A percentile compares a stretch with the other conserved stretches of the same genome.
Evolutionary conservation across 2,888 invertebrate genomes (phyloP).

Genomic region (Acrocera orbiculus): DNA sequence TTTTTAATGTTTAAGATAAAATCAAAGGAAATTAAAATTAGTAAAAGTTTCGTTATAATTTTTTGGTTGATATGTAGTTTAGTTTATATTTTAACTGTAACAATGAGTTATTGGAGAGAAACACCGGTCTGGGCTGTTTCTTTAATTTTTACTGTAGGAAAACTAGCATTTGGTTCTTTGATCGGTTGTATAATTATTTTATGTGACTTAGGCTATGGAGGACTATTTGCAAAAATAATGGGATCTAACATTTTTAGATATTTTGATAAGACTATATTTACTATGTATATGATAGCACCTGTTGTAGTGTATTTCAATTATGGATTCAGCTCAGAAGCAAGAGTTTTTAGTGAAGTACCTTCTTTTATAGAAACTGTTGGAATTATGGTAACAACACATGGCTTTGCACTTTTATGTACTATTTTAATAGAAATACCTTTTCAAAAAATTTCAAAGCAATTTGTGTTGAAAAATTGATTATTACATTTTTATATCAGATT

Average conservation of each 20-base stretch:
- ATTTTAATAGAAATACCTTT: slow-evolving; percentile 19
- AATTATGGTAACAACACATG: slow-evolving; percentile 15
- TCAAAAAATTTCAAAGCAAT: slow-evolving; percentile 16
- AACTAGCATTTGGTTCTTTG: slow-evolving; percentile 19
- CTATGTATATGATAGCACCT: slow-evolving; percentile 23
- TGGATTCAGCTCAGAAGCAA: slow-evolving; percentile 18
- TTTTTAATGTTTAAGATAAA: too few relatives aligned
- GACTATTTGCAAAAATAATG: slow-evolving; percentile 15
- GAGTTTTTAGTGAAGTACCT: slow-evolving; percentile 18
- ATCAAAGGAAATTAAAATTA: slow-evolving; percentile 7
- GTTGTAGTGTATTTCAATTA: slow-evolving; percentile 17
- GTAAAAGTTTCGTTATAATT: slow-evolving; percentile 8
- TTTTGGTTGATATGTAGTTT: slow-evolving; percentile 17
- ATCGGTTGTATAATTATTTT: slow-evolving; percentile 18
- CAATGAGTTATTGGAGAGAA: slow-evolving; percentile 22
- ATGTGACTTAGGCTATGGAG: slow-evolving; percentile 20
- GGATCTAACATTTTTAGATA: slow-evolving; percentile 18
- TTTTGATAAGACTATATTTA: slow-evolving; percentile 21
- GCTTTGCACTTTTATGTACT: slow-evolving; percentile 14
- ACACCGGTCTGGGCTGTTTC: slow-evolving; percentile 19
- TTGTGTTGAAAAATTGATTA: slow-evolving; percentile 9
- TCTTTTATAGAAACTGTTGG: slow-evolving; percentile 18
- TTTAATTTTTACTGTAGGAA: slow-evolving; percentile 21
- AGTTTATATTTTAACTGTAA: slow-evolving; percentile 17
- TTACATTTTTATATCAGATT: background rate